Evolutionary conservation across 2,888 invertebrate genomes (phyloP).

Genomic region (Ectropis crepuscularia): DNA sequence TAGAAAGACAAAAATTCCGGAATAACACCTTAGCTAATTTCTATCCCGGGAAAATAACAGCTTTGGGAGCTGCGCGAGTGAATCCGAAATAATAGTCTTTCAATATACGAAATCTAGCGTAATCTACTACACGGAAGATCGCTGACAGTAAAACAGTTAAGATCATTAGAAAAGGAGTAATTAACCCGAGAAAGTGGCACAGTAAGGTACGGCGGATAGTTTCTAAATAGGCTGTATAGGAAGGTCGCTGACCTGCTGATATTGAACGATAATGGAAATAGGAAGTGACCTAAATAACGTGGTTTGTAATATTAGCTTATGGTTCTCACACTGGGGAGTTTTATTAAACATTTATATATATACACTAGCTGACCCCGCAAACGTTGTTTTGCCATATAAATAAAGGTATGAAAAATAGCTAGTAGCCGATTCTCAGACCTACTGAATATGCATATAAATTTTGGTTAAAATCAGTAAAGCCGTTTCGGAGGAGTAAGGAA

Average conservation of each 20-base stretch:
- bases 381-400: too few relatives aligned
- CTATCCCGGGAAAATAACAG: too few relatives aligned
- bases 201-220: constrained; percentile 62
- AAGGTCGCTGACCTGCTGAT: constrained; percentile 56
- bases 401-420: too few relatives aligned
- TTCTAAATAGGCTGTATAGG: constrained; percentile 66
- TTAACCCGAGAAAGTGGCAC: constrained; percentile 76
- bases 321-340: constrained; percentile 2
- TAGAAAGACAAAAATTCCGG: too few relatives aligned
- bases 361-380: too few relatives aligned
- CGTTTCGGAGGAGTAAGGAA: too few relatives aligned
- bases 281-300: constrained; percentile 35
- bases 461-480: too few relatives aligned
- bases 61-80: too few relatives aligned
- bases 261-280: constrained; percentile 41
- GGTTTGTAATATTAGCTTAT: constrained; percentile 15
- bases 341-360: constrained; percentile 7
- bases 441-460: too few relatives aligned
- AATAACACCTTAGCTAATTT: too few relatives aligned
- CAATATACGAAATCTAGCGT: constrained; percentile 52
- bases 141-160: constrained; percentile 62
- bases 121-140: constrained; percentile 61
- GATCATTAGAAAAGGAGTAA: constrained; percentile 70
- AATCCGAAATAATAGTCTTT: too few relatives aligned
- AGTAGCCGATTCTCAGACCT: too few relatives aligned